A percentile compares a stretch with the other conserved stretches of the same genome.
Evolutionary conservation across 2,113 vertebrate genomes (phyloP).

Genomic region (Catharus bicknelli): DNA sequence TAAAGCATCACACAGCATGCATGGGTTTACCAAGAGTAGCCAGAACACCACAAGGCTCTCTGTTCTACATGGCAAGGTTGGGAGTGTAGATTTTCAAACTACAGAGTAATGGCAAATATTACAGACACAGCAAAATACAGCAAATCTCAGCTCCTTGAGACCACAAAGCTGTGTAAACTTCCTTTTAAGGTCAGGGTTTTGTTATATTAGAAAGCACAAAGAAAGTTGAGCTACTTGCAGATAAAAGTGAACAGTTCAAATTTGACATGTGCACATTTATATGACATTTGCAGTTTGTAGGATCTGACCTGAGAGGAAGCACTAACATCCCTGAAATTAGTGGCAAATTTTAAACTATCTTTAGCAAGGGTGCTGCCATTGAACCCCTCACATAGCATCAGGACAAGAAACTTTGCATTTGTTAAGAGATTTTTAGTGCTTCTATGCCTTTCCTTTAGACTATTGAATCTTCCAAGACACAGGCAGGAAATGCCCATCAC

Average conservation of each 20-base stretch:
- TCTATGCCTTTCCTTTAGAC: neutral
- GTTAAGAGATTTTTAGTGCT: neutral
- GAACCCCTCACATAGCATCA: neutral
- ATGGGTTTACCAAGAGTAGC: neutral
- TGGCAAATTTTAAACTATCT: neutral
- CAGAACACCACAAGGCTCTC: neutral
- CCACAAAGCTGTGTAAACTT: constrained; percentile 59
- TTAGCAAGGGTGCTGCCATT: neutral
- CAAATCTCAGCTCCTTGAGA: constrained; percentile 33
- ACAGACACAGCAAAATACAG: constrained; percentile 28
- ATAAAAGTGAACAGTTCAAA: constrained; percentile 15
- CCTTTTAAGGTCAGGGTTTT: constrained; percentile 63
- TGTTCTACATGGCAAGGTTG: neutral
- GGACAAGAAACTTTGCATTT: neutral
- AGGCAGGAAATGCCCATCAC: neutral
- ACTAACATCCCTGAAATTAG: neutral
- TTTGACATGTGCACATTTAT: neutral
- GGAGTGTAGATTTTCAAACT: neutral
- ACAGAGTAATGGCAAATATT: constrained; percentile 34
- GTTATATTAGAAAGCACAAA: constrained; percentile 46
- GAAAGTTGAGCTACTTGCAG: constrained; percentile 27
- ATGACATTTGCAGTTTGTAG: neutral
- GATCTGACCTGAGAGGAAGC: neutral
- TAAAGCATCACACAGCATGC: neutral
- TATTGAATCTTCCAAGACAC: neutral